Conservation (phyloP, 1,140 invertebrate genomes). For the Steinernema feltiae region DNA sequence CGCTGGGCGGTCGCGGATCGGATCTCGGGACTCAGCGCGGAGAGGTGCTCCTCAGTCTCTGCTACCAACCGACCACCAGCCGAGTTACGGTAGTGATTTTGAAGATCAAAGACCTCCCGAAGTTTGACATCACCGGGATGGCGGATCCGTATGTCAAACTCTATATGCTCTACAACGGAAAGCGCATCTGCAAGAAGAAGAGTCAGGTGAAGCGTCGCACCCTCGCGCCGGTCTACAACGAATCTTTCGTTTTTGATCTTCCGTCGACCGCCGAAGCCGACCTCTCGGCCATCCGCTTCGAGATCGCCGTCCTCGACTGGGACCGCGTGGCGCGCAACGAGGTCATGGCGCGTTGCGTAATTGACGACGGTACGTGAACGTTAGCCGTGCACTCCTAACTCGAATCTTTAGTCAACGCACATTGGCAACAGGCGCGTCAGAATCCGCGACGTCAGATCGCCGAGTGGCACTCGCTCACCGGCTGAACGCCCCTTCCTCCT, state of each 20-base stretch:
- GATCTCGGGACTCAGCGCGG: conserved; percentile 45
- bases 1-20: conserved; percentile 44
- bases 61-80: conserved; percentile 59
- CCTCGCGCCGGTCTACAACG: conserved; percentile 94
- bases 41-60: conserved; percentile 64
- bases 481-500: not conserved
- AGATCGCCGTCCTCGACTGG: conserved; percentile 7
- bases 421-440: not conserved
- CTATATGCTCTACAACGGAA: conserved; percentile 90
- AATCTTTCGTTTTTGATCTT: conserved; percentile 73
- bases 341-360: conserved; percentile 1
- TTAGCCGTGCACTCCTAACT: not conserved
- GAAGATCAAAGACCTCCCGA: conserved; percentile 84
- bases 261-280: conserved; percentile 46
- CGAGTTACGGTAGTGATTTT: conserved; percentile 80
- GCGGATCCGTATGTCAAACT: conserved; percentile 87
- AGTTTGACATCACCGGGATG: conserved; percentile 89
- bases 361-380: not conserved
- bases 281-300: conserved; percentile 9
- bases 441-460: conserved; percentile 10
- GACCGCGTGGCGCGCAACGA: conserved; percentile 9
- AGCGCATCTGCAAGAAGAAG: conserved; percentile 95
- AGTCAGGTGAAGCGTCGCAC: conserved; percentile 97
- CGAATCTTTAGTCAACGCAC: not conserved
- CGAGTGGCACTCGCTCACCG: conserved; percentile 2